Base-by-base conservation (phyloP, 2,888 invertebrate genomes). In the Rhopalosiphum nymphaeae region DNA sequence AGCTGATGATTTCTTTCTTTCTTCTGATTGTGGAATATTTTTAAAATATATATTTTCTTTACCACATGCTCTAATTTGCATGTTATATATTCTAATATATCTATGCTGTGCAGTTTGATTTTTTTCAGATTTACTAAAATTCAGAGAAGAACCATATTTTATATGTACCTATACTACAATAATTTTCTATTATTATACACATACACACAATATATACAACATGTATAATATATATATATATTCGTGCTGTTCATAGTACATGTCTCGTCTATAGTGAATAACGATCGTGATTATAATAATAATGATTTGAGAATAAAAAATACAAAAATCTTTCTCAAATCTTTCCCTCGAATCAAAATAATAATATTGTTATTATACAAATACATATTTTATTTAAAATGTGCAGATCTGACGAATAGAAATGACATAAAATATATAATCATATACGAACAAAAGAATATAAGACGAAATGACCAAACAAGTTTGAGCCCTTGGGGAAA, bases 391-490 rank as follows among this genome's bases (percentile, higher is more conserved):
- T 21, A 5, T 5, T 16, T 29, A 85, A 44, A 44, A 44, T 11
- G 85, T 85, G 29, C 3, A 1, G 29, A 44, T 29, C 25, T 42
- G 36, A 0, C 0, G 26, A 13, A 85, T 26, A 85, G 44, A 44
- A 85, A 85, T 26, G 42, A 85, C 44, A 86, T 53, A 29, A 88
- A 89, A 25, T 42, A 25, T 56, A 26, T 56, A 44, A 78, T 36
- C 9, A 9, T 9, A 9, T 9, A 21, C 21, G 36, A 78, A 78
- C 36, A 78, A 78, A 78, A 78, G 78, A 78, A 78, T 36, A 21
- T 78, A 91, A 49, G 36, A 78, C 53, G 7, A 53, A 92, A 92
- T 61, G 88, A 61, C 92, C 86, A 92, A 88, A 92, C 44, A 78
- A 78, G 88, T 88, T 92, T 88, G 29, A n/a, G 57, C 42, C 88